Conservation (phyloP, 1,140 invertebrate genomes). For the Macrobrachium nipponense region DNA sequence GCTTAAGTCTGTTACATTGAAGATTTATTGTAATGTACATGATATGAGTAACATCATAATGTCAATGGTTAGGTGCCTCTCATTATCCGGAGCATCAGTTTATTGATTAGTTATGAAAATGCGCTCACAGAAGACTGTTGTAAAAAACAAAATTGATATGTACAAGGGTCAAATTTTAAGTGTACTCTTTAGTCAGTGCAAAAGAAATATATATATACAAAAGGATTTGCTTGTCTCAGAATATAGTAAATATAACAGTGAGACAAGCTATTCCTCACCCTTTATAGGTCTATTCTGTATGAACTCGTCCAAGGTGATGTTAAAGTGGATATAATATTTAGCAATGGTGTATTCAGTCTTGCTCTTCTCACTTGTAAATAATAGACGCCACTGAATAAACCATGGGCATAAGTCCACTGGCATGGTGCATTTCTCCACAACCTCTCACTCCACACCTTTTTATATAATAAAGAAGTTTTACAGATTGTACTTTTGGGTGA, state of each 20-base stretch:
- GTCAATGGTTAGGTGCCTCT: conserved; percentile 36
- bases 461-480: conserved; percentile 59
- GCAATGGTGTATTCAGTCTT: conserved; percentile 62
- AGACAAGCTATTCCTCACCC: conserved; percentile 54
- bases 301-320: conserved; percentile 61
- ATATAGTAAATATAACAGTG: conserved; percentile 31
- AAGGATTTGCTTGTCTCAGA: conserved; percentile 54
- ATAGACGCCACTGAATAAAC: conserved; percentile 58
- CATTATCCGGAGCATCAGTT: conserved; percentile 57
- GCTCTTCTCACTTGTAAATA: conserved; percentile 62
- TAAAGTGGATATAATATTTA: conserved; percentile 59
- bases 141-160: conserved; percentile 44
- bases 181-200: conserved; percentile 46
- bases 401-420: conserved; percentile 60
- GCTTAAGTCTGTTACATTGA: neutral
- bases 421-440: conserved; percentile 60
- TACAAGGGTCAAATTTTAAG: conserved; percentile 58
- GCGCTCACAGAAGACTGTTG: conserved; percentile 59
- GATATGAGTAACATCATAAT: too few relatives aligned
- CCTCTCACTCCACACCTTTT: conserved; percentile 60
- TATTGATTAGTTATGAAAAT: conserved; percentile 60
- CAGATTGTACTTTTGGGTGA: conserved; percentile 60
- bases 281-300: conserved; percentile 58
- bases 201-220: conserved; percentile 46
- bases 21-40: conserved; percentile 4